A percentile compares a stretch with the other conserved stretches of the same genome.
These are phyloP conservation scores for Drosophila tsacasi DNA, from an alignment of 1,140 invertebrate genomes.

Conservation along the genomic window DNA sequence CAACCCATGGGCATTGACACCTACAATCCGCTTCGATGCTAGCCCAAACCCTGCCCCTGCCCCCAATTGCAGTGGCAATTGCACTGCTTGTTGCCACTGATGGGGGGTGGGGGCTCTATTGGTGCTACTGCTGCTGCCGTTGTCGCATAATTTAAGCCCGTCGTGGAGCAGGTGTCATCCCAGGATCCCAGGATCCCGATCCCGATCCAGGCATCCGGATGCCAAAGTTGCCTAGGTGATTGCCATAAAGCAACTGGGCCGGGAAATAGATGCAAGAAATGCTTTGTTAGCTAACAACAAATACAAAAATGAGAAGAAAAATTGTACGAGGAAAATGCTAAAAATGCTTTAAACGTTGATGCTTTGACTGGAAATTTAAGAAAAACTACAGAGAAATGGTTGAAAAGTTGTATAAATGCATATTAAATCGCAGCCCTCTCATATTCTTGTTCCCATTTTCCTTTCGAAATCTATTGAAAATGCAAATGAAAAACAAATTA, in stretches of 20 bases:
- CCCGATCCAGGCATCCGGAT: slow-evolving; percentile 16
- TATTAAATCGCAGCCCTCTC: background rate
- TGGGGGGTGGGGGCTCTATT: slow-evolving; percentile 21
- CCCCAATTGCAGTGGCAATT: slow-evolving; percentile 61
- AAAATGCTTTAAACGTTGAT: background rate
- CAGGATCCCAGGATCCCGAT: slow-evolving; percentile 8
- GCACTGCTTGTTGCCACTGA: slow-evolving; percentile 44
- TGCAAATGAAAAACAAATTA: slow-evolving; percentile 41
- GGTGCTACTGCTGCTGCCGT: slow-evolving; percentile 31
- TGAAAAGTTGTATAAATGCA: background rate
- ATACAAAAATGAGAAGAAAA: background rate
- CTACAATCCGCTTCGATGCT: slow-evolving; percentile 51
- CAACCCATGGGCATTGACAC: slow-evolving; percentile 62
- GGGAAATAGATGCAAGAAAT: slow-evolving; percentile 32
- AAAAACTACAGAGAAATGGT: background rate
- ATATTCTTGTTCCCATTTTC: background rate
- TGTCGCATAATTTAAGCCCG: slow-evolving; percentile 67
- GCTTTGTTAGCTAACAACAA: slow-evolving; percentile 35
- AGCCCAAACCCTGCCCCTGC: slow-evolving; percentile 11
- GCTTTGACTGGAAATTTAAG: background rate
- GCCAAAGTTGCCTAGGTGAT: slow-evolving; percentile 49
- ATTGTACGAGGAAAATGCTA: background rate
- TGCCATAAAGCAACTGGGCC: slow-evolving; percentile 68
- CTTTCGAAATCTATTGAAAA: slow-evolving; percentile 7
- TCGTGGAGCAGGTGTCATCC: slow-evolving; percentile 29